A percentile compares a stretch with the other conserved stretches of the same genome.
Conservation (phyloP, 2,888 invertebrate genomes). For the Hirtodrosophila confusa region DNA sequence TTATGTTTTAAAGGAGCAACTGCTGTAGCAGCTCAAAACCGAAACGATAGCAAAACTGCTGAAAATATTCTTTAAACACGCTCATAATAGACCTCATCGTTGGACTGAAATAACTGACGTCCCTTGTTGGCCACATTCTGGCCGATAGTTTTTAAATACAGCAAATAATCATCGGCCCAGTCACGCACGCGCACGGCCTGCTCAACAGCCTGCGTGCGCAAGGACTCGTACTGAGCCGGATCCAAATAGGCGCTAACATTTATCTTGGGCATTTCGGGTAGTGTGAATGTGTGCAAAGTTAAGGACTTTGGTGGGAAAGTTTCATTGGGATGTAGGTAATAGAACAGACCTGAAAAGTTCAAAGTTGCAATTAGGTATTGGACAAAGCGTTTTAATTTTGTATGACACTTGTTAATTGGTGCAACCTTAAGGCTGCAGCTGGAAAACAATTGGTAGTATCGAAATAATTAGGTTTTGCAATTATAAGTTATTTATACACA, state of each 20-base stretch:
- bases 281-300: conserved; percentile 71
- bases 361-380: conserved; percentile 44
- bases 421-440: too few species aligned
- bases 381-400: not conserved
- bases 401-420: too few species aligned
- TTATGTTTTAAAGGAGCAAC: conserved; percentile 36
- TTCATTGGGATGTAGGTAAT: conserved; percentile 83
- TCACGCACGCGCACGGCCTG: conserved; percentile 85
- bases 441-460: too few species aligned
- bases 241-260: conserved; percentile 77
- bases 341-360: conserved; percentile 81
- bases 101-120: conserved; percentile 82
- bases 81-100: conserved; percentile 73
- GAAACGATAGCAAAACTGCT: conserved; percentile 57
- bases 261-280: conserved; percentile 79
- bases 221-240: conserved; percentile 79
- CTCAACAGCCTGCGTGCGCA: conserved; percentile 85
- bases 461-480: too few species aligned
- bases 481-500: too few species aligned
- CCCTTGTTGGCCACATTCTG: conserved; percentile 86
- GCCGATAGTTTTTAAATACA: conserved; percentile 85
- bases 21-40: conserved; percentile 68
- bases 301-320: conserved; percentile 82
- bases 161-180: conserved; percentile 81
- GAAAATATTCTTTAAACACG: conserved; percentile 66